Conservation (phyloP, 2,888 invertebrate species). For the Ganaspis brasiliensis region DNA sequence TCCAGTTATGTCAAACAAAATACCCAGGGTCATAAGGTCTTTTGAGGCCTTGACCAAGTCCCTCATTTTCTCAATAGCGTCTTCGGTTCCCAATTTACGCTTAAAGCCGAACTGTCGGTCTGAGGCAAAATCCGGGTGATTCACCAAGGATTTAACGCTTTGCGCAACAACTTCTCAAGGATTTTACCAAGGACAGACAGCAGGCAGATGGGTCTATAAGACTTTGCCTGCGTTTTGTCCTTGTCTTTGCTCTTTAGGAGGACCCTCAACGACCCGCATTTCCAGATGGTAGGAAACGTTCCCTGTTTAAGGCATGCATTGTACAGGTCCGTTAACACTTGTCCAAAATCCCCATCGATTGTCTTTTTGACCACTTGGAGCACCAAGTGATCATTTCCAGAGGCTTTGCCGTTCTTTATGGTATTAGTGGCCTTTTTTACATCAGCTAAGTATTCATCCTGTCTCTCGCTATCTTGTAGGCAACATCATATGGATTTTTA, state of each 20-base stretch:
- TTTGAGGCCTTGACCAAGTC: neutral
- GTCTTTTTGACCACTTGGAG: too few relatives aligned
- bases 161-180: conserved; percentile 41
- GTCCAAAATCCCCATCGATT: too few relatives aligned
- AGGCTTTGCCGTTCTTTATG: too few relatives aligned
- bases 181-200: conserved; percentile 51
- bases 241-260: conserved; percentile 51
- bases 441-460: conserved; percentile 51
- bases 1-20: neutral
- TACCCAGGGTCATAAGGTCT: neutral
- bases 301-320: too few relatives aligned
- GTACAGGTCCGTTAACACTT: too few relatives aligned
- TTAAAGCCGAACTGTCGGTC: neutral
- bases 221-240: conserved; percentile 44
- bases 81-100: neutral
- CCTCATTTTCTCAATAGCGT: neutral
- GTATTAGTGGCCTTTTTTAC: too few relatives aligned
- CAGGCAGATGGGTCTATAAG: conserved; percentile 33
- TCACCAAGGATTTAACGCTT: neutral
- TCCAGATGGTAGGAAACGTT: too few relatives aligned
- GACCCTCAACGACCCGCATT: too few relatives aligned
- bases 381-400: too few relatives aligned
- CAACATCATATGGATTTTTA: conserved; percentile 54
- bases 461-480: conserved; percentile 54
- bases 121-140: neutral